Evolutionary conservation across 2,113 vertebrate genomes (phyloP).

Genomic region (Sapayoa aenigma): DNA sequence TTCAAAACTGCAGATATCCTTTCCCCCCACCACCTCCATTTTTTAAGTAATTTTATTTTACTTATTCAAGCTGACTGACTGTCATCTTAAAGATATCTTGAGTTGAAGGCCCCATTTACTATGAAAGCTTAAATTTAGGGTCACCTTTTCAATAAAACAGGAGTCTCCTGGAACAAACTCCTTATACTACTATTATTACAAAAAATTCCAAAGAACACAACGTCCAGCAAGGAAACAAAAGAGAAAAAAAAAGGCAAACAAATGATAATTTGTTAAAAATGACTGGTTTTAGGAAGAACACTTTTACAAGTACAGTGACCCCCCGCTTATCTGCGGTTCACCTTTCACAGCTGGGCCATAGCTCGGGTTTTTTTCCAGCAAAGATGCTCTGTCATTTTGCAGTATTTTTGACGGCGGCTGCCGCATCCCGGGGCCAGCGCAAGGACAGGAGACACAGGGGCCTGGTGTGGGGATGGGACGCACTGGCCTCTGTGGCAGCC

Average conservation of each 20-base stretch:
- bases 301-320: neutral
- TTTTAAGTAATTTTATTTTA: neutral
- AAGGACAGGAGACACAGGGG: no score
- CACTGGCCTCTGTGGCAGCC: no score
- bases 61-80: neutral
- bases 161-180: neutral
- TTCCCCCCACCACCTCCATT: accelerated
- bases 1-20: neutral
- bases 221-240: neutral
- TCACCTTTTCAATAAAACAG: neutral
- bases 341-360: no score
- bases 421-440: no score
- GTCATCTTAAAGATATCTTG: neutral
- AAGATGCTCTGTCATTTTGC: no score
- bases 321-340: no score
- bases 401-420: no score
- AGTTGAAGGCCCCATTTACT: neutral
- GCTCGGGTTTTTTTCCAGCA: no score
- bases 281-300: neutral
- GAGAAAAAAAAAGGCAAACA: neutral
- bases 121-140: neutral
- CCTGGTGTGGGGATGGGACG: no score
- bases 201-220: neutral
- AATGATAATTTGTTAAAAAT: neutral
- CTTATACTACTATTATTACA: neutral